Base-by-base conservation (phyloP, 2,113 vertebrate species). In the Machaerirhynchus nigripectus region DNA sequence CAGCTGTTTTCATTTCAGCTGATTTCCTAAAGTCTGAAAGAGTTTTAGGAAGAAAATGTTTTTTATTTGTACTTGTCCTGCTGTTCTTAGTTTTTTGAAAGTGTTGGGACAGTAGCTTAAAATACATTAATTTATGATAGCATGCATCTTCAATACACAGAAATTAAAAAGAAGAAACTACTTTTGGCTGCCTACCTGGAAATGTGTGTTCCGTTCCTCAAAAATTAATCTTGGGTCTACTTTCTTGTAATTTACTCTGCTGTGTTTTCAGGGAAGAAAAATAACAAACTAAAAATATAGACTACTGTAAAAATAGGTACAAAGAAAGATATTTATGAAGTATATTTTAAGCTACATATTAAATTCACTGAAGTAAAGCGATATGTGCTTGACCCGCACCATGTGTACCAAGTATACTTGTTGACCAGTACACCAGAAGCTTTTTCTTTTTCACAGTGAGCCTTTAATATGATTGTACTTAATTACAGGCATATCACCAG, bases 401-500 rank as follows among this genome's bases (percentile, higher is more conserved):
- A 35, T 63, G 35, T 53, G 50, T 90, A 39, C 39, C 39, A 31
- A 42, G 59, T 89, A 15, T 17, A 39, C 30, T 90, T 70, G 64
- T 27, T 95, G 69, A 85, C 44, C 7, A 5, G 18, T 67, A 24
- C 23, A 31, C 13, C 47, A 30, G 35, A 76, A 57, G 50, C 49
- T 52, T 86, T 63, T 46, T 87, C 13, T 50, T 86, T 35, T 49
- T 95, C 2, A 1, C 19, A 21, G 60, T 47, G 53, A 89, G 9
- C 73, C 33, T 86, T 67, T 87, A 87, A 94, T 46, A 6, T 91
- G 49, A 10, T 91, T 92, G 15, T 87, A 6, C 60, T 96, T 94
- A 64, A 64, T 98, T 98, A 27, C 94, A 98, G 98, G 80, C 78
- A 33, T 95, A 78, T 95, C 96, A 84, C 80, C 90, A 63, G 95